Evolutionary conservation across 2,797 vertebrate genomes (phyloP).

Genomic region (Halcyon leucocephala): DNA sequence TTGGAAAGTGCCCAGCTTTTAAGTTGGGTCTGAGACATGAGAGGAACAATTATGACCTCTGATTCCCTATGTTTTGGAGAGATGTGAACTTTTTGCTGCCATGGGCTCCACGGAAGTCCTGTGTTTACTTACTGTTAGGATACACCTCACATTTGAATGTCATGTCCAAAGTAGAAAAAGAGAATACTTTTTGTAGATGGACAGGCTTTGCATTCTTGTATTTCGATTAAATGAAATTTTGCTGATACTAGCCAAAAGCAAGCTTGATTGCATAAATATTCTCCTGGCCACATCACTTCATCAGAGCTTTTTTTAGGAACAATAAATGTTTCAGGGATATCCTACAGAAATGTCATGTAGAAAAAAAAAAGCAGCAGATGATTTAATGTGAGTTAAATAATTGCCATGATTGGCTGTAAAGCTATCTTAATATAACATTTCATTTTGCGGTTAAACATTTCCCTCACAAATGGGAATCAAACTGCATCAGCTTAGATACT

Average conservation of each 20-base stretch:
- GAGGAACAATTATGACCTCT: background rate
- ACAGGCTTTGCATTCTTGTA: background rate
- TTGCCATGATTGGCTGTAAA: constrained; percentile 23
- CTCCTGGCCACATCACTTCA: background rate
- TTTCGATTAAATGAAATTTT: constrained; percentile 9
- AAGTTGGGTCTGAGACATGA: background rate
- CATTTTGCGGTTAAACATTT: constrained; percentile 34
- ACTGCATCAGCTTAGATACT: background rate
- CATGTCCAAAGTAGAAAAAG: background rate
- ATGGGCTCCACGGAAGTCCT: background rate
- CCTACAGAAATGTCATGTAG: background rate
- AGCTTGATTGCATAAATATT: constrained; percentile 17
- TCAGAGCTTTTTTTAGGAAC: background rate
- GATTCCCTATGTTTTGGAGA: background rate
- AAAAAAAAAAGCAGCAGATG: background rate
- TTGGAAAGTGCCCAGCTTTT: background rate
- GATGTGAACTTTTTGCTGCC: background rate
- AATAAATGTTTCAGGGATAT: constrained; percentile 30
- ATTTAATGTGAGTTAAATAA: constrained; percentile 36
- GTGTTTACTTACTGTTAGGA: background rate
- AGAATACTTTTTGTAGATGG: background rate
- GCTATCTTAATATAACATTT: constrained; percentile 13
- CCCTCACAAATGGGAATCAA: constrained; percentile 15
- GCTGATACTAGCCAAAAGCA: background rate
- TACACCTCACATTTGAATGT: background rate